Evolutionary conservation across 2,888 invertebrate genomes (phyloP), one percentile per base, ranked within the genome.

Genomic region (Lepidocyrtinus sp.): DNA sequence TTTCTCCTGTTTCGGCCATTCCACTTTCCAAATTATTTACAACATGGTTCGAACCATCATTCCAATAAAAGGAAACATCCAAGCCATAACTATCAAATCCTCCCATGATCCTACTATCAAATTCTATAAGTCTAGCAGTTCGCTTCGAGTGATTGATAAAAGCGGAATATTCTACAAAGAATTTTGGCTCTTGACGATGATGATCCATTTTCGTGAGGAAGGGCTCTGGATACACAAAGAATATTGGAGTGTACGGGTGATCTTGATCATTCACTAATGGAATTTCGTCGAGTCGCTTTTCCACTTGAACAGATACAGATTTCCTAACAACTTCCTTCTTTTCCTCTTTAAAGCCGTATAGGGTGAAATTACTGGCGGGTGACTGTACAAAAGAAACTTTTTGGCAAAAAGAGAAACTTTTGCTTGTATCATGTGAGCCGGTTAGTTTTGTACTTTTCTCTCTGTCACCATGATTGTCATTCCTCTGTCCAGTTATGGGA

Each of bases 71-170:
- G 36, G 76, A 73, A 72, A 69, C 78, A 78, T 78, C 69, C 63
- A 65, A 65, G 26, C 68, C 78, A 63, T 78, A 62, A 78, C 78
- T 78, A 69, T 78, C 73, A 73, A 78, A 78, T 36, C 78, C 78
- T 73, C 78, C 78, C 5, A 55, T 73, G 63, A 73, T 73, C 73
- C 73, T 68, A 65, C 67, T 50, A 78, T 72, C 72, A 68, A 68
- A 73, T 55, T 67, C 69, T 17, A 21, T n/a, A 68, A 68, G 21
- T 50, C 65, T 24, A 5, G 22, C 68, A 25, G 19, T 55, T 25
- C 45, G 45, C 36, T 50, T 21, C 36, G 15, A 70, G 12, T 12
- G 5, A 36, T 36, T 36, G 36, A 36, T 36, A 36, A 36, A 36
- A 36, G 5, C 36, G 36, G 12, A 36, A 36, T 36, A 64, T 55